phyloP scores from a whole-genome alignment of 2,113 vertebrate genomes.

The Neofelis nebulosa region DNA sequence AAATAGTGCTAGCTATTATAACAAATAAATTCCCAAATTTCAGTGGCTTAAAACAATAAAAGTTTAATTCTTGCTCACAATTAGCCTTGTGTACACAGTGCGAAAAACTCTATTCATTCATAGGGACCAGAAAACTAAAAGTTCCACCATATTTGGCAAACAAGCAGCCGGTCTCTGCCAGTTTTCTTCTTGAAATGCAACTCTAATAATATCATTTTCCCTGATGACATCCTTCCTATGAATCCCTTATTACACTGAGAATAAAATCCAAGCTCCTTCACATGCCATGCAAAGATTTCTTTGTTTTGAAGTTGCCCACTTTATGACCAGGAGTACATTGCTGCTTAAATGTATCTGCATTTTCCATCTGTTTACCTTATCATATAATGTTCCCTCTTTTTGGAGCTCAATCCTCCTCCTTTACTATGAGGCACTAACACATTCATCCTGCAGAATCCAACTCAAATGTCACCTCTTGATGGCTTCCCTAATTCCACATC shows the following conservation, averaged over 20 bases:
- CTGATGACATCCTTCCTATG: background rate
- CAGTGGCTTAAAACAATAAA: background rate
- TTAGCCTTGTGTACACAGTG: background rate
- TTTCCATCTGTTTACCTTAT: background rate
- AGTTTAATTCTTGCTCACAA: background rate
- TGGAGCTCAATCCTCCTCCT: background rate
- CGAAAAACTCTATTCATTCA: background rate
- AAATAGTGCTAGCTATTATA: background rate
- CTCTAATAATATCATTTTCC: constrained; percentile 44
- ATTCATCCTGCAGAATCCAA: background rate
- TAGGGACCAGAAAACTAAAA: background rate
- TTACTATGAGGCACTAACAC: background rate
- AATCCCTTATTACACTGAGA: background rate
- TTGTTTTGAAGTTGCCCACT: background rate
- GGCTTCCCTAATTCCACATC: background rate
- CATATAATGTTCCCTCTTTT: background rate
- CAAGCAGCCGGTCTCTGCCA: background rate
- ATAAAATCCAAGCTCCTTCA: constrained; percentile 7
- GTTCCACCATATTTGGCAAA: background rate
- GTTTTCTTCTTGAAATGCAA: constrained; percentile 54
- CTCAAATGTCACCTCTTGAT: background rate
- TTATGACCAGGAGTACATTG: background rate
- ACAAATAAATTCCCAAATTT: background rate
- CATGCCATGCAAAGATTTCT: background rate
- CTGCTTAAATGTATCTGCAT: background rate